A percentile compares a stretch with the other conserved stretches of the same genome.
phyloP scores from a whole-genome alignment of 1,140 invertebrate species.

The Xylocopa sonorina region DNA sequence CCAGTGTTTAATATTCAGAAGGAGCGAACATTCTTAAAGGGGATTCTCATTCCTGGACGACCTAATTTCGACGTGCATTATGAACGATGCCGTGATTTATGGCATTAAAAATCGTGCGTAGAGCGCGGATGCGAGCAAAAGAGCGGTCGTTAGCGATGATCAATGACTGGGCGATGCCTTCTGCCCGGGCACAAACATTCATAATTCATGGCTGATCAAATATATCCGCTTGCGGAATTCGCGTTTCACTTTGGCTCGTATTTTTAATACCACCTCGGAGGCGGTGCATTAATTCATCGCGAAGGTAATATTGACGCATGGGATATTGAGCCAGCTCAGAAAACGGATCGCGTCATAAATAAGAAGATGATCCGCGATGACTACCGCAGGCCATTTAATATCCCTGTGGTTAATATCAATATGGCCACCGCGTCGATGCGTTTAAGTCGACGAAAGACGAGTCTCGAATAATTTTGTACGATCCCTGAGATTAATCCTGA shows the following conservation, averaged over 20 bases:
- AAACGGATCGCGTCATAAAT: constrained; percentile 24
- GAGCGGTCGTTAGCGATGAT: not conserved
- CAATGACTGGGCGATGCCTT: constrained; percentile 15
- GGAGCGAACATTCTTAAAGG: not conserved
- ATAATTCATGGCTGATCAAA: constrained; percentile 30
- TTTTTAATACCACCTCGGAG: constrained; percentile 9
- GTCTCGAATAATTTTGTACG: too few relatives aligned
- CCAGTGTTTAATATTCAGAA: not conserved
- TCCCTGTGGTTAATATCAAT: constrained; percentile 5
- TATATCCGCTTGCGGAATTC: constrained; percentile 8
- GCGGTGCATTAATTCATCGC: constrained; percentile 5
- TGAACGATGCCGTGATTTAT: constrained; percentile 11
- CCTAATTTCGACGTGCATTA: not conserved
- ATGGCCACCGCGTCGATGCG: not conserved
- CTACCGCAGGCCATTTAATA: constrained; percentile 6
- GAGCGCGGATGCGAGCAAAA: not conserved
- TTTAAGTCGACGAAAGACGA: not conserved
- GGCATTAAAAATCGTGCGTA: not conserved
- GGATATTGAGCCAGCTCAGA: not conserved
- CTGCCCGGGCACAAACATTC: not conserved
- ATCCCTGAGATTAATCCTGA: too few relatives aligned
- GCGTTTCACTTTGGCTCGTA: not conserved
- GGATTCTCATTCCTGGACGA: not conserved
- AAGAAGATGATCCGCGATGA: constrained; percentile 10
- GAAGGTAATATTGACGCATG: constrained; percentile 2